Percentiles rank a stretch among this genome's conserved stretches.
Evolutionary conservation across 35 echinoderm and acorn worm genomes (phyloP).

Genomic region (Acanthaster planci): DNA sequence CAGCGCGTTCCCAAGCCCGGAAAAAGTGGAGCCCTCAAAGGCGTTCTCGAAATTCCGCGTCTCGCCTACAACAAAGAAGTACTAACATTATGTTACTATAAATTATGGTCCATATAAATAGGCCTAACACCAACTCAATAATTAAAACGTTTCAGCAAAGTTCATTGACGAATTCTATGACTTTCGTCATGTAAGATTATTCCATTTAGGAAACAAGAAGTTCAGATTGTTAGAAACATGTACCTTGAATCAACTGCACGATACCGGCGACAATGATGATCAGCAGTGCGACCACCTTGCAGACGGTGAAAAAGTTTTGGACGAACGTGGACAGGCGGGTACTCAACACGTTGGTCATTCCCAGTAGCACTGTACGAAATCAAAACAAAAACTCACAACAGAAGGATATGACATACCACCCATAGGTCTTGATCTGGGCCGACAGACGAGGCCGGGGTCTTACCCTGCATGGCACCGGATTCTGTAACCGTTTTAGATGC

Average conservation of each 20-base stretch:
- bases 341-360: constrained; percentile 62
- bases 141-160: no score
- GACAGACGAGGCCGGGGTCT: no score
- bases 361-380: constrained; percentile 60
- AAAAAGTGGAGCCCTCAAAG: constrained; percentile 56
- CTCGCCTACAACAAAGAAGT: constrained; percentile 58
- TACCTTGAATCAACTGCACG: constrained; percentile 63
- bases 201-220: no score
- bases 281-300: constrained; percentile 60
- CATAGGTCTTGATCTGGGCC: no score
- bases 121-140: no score
- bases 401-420: no score
- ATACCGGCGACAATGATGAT: constrained; percentile 83
- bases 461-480: no score
- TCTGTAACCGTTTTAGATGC: no score
- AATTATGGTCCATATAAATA: no score
- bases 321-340: constrained; percentile 50
- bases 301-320: constrained; percentile 65
- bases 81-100: not conserved
- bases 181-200: no score
- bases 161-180: no score
- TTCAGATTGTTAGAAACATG: no score
- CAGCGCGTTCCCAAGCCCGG: constrained; percentile 62
- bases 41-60: constrained; percentile 69
- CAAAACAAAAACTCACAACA: not conserved